phyloP scores from a whole-genome alignment of 1,140 invertebrate genomes.

The Drosophila kepulauana region DNA sequence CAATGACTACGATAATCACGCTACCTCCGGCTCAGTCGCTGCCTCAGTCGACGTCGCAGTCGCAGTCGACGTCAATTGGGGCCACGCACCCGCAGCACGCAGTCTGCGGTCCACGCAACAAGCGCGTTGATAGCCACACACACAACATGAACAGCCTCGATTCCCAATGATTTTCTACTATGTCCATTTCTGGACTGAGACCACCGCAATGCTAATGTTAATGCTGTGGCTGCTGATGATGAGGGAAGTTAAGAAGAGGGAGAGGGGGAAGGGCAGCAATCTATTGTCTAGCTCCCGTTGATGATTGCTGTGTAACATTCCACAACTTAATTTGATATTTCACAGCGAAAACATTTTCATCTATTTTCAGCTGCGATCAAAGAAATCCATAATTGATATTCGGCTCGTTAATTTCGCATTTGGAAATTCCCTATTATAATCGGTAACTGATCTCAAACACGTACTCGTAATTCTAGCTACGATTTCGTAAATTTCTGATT shows the following conservation, averaged over 20 bases:
- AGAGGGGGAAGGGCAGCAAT: background rate
- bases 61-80: slow-evolving; percentile 1
- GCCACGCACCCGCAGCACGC: slow-evolving; percentile 41
- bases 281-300: slow-evolving; percentile 52
- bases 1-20: slow-evolving; percentile 79
- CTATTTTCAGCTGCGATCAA: slow-evolving; percentile 1
- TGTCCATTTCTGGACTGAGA: slow-evolving; percentile 57
- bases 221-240: slow-evolving; percentile 2
- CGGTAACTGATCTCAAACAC: background rate
- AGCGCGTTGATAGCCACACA: slow-evolving; percentile 60
- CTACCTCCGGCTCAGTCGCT: slow-evolving; percentile 17
- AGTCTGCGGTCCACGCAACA: slow-evolving; percentile 68
- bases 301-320: slow-evolving; percentile 77
- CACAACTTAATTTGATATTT: slow-evolving; percentile 68
- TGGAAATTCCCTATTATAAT: background rate
- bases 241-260: background rate
- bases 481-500: background rate
- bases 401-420: slow-evolving; percentile 3
- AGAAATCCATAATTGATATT: slow-evolving; percentile 16
- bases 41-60: slow-evolving; percentile 4
- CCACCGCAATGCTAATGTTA: slow-evolving; percentile 31
- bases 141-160: slow-evolving; percentile 16
- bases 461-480: background rate
- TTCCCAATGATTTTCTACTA: slow-evolving; percentile 3
- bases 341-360: background rate